Evolutionary conservation across 2,888 invertebrate species (phyloP), one percentile per base, ranked within the genome.

Genomic region (Acleris holmiana): DNA sequence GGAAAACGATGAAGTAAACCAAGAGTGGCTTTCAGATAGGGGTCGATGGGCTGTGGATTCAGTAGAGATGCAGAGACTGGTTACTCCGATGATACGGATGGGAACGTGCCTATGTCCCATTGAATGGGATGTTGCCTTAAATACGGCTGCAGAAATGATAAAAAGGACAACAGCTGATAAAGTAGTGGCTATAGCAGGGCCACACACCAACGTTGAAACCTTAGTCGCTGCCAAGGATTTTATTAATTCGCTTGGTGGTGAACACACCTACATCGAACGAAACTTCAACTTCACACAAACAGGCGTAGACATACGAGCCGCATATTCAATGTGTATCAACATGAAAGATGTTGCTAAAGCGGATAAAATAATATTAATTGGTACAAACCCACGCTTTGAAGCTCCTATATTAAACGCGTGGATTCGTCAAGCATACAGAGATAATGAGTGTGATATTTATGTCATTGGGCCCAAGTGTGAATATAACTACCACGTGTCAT

Each of bases 21-120:
- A 99, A 88, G 99, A 99, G 91, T 99, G 99, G 99, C 91, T 99
- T 58, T 98, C 98, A 0, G 99, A 99, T 87, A 99, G 99, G 88
- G 96, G 98, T 0, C 94, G 99, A 61, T 99, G 99, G 93, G 96
- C 99, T 0, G 98, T 97, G 79, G 99, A 99, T 86, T 99, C 99
- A 1, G 92, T 99, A 57, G 99, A 98, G 84, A 94, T 98, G 67
- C 99, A 99, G 88, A 94, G 99, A 71, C 91, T 99, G 57, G 95
- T 99, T 1, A 95, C 96, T 0, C 99, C 99, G 0, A 98, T 99
- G 98, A 90, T 97, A 67, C 96, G 96, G 83, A 93, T 93, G 77
- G 89, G 93, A 6, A 95, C 95, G 6, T 95, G 96, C 79, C 90
- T 99, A 61, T 94, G 94, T 73, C 94, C 96, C 7, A 95, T 97